Base-by-base conservation (phyloP, 2,888 invertebrate species). In the Endotricha flammealis region DNA sequence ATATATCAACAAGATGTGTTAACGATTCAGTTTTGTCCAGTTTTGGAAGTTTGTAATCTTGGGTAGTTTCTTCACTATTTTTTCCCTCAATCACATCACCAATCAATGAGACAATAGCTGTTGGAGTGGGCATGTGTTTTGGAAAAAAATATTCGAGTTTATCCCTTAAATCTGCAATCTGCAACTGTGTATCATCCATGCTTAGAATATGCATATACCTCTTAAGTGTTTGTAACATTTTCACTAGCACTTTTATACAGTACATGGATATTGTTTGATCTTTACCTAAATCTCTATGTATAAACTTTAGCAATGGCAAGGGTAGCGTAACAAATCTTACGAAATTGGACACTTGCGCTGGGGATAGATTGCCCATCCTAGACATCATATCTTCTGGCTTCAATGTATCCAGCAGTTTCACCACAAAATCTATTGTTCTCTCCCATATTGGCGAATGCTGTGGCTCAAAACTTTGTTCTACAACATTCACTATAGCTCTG, bases 401-500 rank as follows among this genome's bases (percentile, higher is more conserved):
- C 20, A 90, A 54, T 43, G 74, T 78, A 24, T 74, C 68, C 1
- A 89, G 41, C 11, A 90, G 53, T 36, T 73, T 72, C 27, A 78
- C 64, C 0, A 80, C 64, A 61, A 90, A 90, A 2, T 75, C 61
- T 10, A 75, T 57, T 5, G 88, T 72, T 53, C 66, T 85, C 24
- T 87, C 71, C 90, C 90, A 90, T 46, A 88, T 81, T 5, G 76
- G 73, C 0, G 89, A 85, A 40, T 82, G 71, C 50, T 89, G 73
- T 0, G 92, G 91, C 55, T 90, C 90, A 44, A 93, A 86, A 50
- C 87, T 88, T 1, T 87, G 77, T 39, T 90, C 91, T 7, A 91
- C 78, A 22, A 88, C 83, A 33, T 57, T 73, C 50, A 93, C 88
- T 8, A 92, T 76, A 1, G 89, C 87, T 64, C 90, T 89, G 9